Base-by-base conservation (phyloP, 2,888 invertebrate genomes). In the Keiferia lycopersicella region DNA sequence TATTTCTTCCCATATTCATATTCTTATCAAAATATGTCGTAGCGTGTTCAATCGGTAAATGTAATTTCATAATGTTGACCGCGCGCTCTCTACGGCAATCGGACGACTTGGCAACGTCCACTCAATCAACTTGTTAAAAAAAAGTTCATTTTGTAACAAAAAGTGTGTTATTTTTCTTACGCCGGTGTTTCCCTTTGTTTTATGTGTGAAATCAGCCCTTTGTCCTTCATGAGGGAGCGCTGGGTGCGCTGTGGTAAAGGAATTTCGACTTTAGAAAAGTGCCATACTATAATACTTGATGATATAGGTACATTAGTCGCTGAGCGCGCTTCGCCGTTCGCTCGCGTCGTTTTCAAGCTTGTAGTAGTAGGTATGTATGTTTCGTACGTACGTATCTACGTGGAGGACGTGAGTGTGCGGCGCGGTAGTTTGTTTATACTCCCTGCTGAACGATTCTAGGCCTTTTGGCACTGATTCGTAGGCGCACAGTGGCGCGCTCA, bases 391-490 rank as follows among this genome's bases (percentile, higher is more conserved):
- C 81, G 80, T 88, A 84, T 75, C 78, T 85, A 88, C 86, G 79
- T 80, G 80, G 81, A 80, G 82, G 78, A 83, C 83, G 80, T 83
- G 79, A 77, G 75, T 90, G 91, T 89, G 80, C 75, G 73, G 88
- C 86, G 84, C 83, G 79, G 86, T 84, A 92, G 93, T 93, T 93
- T 93, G 93, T 93, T 93, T 93, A 93, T 93, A 88, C 87, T 89
- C 76, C 73, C 75, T 78, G 84, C 77, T 78, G 76, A 74, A 74
- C 77, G 74, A 87, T 88, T 87, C 77, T 80, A 72, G 81, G 75
- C 81, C 79, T 79, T 93, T 87, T 80, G 72, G 68, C 69, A 66
- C 62, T 65, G 67, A 62, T 59, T 75, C 88, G 56, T 92, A 87
- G 83, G 87, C 74, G 79, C 84, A 84, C 76, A 85, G 84, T 91